Base-by-base conservation (phyloP, 2,797 vertebrate species). In the Adrianichthys oophorus region DNA sequence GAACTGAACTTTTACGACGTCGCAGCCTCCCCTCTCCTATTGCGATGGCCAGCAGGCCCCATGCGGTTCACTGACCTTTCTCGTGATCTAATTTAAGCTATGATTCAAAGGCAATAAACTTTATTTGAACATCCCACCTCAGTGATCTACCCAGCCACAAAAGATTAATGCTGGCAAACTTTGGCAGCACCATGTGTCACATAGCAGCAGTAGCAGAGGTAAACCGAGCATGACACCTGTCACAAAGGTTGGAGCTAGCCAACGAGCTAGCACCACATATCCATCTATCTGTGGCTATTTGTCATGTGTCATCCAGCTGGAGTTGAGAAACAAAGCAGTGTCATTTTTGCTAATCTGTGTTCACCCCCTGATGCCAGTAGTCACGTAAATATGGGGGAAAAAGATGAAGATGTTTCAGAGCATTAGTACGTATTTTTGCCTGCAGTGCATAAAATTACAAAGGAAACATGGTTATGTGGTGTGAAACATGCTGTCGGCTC, bases 221-320 rank as follows among this genome's bases (percentile, higher is more conserved):
- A 86, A 87, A 89, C 70, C 62, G 66, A 62, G 85, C 72, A 75
- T 72, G 86, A 88, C 85, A 88, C 83, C 86, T 89, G 89, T 87
- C 85, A 86, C 73, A 79, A 70, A 85, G 74, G 79, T 61, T 74
- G 74, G 53, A 72, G 76, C 65, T 55, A 65, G 70, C 76, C 83
- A 83, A 68, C 44, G 49, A 82, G 66, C 59, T 78, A 70, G 62
- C 65, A 10, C 74, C 50, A 65, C 74, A 71, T 77, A 73, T 81
- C 67, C 65, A 62, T 80, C 74, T 63, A 74, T 76, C 68, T 62
- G 57, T 45, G 62, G 63, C 60, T 71, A 73, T 82, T 76, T 78
- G 79, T 88, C 85, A 84, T 57, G 59, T 78, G 80, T 78, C 80
- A 76, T 77, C 70, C 49, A 74, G 72, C 24, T 62, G 52, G 62